Base-by-base conservation (phyloP, 2,888 invertebrate species). In the Eilema caniola region DNA sequence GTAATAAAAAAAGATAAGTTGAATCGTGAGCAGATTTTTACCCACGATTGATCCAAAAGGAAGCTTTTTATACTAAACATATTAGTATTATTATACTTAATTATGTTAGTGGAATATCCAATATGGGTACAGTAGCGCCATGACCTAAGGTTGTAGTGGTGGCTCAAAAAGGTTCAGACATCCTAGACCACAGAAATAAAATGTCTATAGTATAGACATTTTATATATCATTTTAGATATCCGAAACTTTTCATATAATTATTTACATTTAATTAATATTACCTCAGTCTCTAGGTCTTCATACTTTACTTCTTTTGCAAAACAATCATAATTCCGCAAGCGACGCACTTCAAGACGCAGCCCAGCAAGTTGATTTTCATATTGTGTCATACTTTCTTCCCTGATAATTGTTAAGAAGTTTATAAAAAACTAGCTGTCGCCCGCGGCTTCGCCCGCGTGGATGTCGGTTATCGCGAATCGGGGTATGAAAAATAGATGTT, bases 261-360 rank as follows among this genome's bases (percentile, higher is more conserved):
- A 53, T 53, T n/a, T 53, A 25, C 12, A 24, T 14, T 25, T 24
- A 2, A 23, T 28, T 12, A 66, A 67, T 59, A 66, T 66, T 76
- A 93, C 94, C 89, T 95, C 93, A 24, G 90, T 91, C 73, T 93
- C 90, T 57, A 94, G 77, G 62, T 95, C 94, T 78, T 90, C 91
- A 74, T 83, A 86, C 1, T 91, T 85, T 20, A 89, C 76, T 61
- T 94, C 93, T 83, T 92, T 93, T 2, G 85, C 64, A 72, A 92
- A 93, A 70, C 90, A 90, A 41, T 94, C 92, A 76, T 93, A 95
- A 83, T 90, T 90, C 63, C 88, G 81, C 62, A 95, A 82, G 24
- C 90, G 87, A 75, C 88, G 90, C 14, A 93, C 88, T 85, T 95
- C 94, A 14, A 93, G 81, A 20, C 92, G 89, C 62, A 95, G 78